Evolutionary conservation across 2,797 vertebrate genomes (phyloP).

Genomic region (Sciurus carolinensis): DNA sequence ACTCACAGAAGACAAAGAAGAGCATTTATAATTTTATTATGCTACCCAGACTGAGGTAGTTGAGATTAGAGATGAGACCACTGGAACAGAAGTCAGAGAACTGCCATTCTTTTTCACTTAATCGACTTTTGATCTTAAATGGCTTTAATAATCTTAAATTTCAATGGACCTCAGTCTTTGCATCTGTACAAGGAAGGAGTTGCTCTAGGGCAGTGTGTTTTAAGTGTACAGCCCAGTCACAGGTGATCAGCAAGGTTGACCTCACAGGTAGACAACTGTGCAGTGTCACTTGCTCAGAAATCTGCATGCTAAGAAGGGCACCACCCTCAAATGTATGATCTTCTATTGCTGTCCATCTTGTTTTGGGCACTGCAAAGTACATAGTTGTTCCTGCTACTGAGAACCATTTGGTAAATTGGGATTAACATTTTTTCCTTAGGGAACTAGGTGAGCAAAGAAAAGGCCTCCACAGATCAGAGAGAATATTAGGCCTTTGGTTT

Average conservation of each 20-base stretch:
- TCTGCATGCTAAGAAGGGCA: neutral
- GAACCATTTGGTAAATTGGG: neutral
- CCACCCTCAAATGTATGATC: neutral
- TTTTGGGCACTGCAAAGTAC: neutral
- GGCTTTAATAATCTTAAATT: neutral
- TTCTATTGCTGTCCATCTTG: neutral
- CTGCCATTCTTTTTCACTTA: neutral
- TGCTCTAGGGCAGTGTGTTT: neutral
- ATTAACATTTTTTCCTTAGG: neutral
- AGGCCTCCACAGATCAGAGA: too few species aligned
- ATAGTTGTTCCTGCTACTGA: neutral
- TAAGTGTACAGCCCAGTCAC: neutral
- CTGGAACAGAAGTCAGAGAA: neutral
- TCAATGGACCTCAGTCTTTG: neutral
- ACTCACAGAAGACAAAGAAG: neutral
- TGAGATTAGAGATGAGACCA: neutral
- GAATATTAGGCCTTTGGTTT: too few species aligned
- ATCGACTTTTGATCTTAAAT: neutral
- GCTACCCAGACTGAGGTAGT: neutral
- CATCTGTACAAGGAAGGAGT: neutral
- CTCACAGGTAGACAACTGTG: neutral
- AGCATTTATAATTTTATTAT: neutral
- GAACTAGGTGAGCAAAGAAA: conserved; percentile 21
- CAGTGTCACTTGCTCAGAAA: neutral
- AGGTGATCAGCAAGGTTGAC: neutral